Evolutionary conservation across 2,797 vertebrate species (phyloP).

Genomic region (Hippoglossus hippoglossus): DNA sequence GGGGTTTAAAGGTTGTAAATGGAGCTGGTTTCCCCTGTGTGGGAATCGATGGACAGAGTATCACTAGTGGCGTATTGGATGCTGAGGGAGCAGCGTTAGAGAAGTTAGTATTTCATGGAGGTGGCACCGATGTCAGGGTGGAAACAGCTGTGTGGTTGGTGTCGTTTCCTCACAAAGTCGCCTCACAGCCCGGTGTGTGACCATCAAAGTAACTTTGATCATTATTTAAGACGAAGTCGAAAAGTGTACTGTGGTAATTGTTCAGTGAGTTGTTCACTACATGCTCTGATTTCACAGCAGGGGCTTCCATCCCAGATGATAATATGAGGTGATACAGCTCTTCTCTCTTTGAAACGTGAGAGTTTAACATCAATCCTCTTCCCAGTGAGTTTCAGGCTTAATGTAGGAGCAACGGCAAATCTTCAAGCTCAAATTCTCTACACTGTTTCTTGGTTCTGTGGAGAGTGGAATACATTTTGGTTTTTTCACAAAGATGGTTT

Average conservation of each 20-base stretch:
- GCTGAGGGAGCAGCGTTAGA: not conserved
- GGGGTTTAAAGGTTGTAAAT: not conserved
- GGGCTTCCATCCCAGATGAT: too few relatives aligned
- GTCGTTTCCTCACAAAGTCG: too few relatives aligned
- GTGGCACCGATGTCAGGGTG: not conserved
- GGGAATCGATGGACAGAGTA: not conserved
- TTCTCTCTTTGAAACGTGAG: too few relatives aligned
- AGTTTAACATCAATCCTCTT: too few relatives aligned
- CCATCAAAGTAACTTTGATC: slow-evolving; percentile 21
- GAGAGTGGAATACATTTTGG: too few relatives aligned
- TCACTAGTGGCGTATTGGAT: not conserved
- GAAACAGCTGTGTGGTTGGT: not conserved
- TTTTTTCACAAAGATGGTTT: too few relatives aligned
- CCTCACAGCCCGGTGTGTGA: not conserved
- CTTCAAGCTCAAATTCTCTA: too few relatives aligned
- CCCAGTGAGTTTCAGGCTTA: too few relatives aligned
- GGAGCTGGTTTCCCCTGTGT: not conserved
- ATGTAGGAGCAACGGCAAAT: too few relatives aligned
- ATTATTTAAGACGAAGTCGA: slow-evolving; percentile 1
- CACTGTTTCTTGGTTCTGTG: too few relatives aligned
- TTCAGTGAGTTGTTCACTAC: not conserved
- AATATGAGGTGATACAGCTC: not conserved
- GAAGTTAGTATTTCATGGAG: not conserved
- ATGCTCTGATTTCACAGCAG: too few relatives aligned
- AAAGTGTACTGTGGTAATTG: not conserved